Conservation (phyloP, 2,888 invertebrate species). For the Drosophila rellima region DNA sequence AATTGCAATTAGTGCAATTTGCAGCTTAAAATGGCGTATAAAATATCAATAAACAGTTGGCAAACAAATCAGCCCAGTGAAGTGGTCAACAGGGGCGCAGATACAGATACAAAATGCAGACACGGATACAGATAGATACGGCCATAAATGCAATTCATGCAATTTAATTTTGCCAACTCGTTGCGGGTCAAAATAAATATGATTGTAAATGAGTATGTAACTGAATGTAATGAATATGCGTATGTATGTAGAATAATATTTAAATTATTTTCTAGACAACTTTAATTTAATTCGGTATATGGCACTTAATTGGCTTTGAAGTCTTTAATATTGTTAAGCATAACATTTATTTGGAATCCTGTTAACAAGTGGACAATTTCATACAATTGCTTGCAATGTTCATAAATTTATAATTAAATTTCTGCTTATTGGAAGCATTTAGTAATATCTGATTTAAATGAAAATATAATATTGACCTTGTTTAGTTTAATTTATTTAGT, state of each 20-base stretch:
- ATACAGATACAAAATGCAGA: conserved; percentile 28
- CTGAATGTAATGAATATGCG: neutral
- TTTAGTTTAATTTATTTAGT: no score
- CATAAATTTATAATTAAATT: neutral
- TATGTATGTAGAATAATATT: neutral
- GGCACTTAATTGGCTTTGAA: neutral
- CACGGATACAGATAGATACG: conserved; percentile 1
- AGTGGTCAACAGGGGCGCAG: conserved; percentile 37
- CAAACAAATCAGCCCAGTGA: conserved; percentile 32
- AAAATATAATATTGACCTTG: no score
- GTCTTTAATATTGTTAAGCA: neutral
- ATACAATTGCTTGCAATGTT: neutral
- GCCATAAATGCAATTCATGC: conserved; percentile 44
- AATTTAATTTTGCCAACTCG: conserved; percentile 20
- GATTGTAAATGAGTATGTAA: neutral
- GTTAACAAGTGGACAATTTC: no score
- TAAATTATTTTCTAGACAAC: neutral
- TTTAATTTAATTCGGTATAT: neutral
- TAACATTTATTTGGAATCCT: no score
- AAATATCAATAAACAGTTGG: conserved; percentile 80
- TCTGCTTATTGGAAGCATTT: no score
- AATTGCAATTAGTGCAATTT: conserved; percentile 75
- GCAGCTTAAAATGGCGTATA: conserved; percentile 63
- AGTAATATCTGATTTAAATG: no score
- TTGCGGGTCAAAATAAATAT: conserved; percentile 12